Percentiles rank a stretch among this genome's conserved stretches.
These are phyloP conservation scores for Lithosia quadra DNA, from an alignment of 2,888 invertebrate genomes.

Conservation along the genomic window DNA sequence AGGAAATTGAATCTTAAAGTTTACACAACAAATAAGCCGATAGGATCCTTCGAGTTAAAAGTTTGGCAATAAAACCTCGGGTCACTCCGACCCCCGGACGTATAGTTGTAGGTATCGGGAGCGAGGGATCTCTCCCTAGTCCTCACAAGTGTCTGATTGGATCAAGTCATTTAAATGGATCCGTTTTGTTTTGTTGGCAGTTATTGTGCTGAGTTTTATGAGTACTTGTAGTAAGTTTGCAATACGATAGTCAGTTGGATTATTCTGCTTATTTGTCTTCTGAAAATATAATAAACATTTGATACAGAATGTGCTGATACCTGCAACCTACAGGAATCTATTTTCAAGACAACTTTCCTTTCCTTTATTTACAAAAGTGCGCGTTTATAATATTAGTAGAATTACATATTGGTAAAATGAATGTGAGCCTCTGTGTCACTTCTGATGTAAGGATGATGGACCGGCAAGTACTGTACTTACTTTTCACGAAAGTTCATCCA, in stretches of 20 bases:
- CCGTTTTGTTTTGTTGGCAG: neutral
- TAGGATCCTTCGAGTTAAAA: constrained; percentile 23
- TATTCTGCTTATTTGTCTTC: no score
- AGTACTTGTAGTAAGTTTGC: neutral
- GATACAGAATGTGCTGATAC: no score
- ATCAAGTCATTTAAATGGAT: constrained; percentile 6
- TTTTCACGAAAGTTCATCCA: no score
- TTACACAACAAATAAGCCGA: constrained; percentile 31
- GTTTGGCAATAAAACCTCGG: constrained; percentile 32
- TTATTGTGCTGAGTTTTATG: neutral
- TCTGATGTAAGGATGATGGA: no score
- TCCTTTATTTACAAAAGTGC: no score
- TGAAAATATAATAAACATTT: no score
- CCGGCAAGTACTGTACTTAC: no score
- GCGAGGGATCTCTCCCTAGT: neutral
- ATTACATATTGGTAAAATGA: no score
- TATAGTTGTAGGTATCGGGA: neutral
- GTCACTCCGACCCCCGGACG: constrained; percentile 14
- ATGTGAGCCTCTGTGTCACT: no score
- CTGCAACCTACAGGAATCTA: no score
- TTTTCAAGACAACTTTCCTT: no score
- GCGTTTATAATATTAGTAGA: no score
- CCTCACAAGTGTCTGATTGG: constrained; percentile 11
- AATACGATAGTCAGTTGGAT: neutral
- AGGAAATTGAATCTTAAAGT: constrained; percentile 20